phyloP scores from a whole-genome alignment of 1,140 invertebrate species.

The Bombus turneri region DNA sequence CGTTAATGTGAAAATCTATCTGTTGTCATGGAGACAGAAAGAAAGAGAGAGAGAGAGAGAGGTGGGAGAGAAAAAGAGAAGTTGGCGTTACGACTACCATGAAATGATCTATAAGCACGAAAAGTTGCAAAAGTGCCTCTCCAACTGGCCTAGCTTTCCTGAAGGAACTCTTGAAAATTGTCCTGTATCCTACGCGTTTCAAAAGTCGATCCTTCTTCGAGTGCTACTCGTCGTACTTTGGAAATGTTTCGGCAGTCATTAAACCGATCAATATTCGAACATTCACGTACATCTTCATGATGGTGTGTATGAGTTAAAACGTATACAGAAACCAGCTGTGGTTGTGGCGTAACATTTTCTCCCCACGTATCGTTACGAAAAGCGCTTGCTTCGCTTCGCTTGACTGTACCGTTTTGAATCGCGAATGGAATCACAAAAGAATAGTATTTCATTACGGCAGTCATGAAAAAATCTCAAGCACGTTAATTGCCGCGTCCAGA shows the following conservation, averaged over 20 bases:
- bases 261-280: slow-evolving; percentile 28
- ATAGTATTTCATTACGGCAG: background rate
- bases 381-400: background rate
- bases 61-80: too few relatives aligned
- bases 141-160: background rate
- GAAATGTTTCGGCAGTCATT: slow-evolving; percentile 31
- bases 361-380: background rate
- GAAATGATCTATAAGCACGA: slow-evolving; percentile 33
- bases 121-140: slow-evolving; percentile 36
- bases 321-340: too few relatives aligned
- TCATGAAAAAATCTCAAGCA: background rate
- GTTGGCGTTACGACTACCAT: background rate
- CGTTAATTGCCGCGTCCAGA: background rate
- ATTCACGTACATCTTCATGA: background rate
- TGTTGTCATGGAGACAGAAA: background rate
- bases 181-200: slow-evolving; percentile 15
- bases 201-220: slow-evolving; percentile 25
- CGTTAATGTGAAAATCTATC: slow-evolving; percentile 13
- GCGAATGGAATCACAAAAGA: background rate
- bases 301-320: fast-evolving
- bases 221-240: slow-evolving; percentile 8
- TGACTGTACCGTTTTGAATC: too few relatives aligned
- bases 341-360: background rate
- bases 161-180: slow-evolving; percentile 32
- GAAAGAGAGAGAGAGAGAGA: too few relatives aligned